Percentiles rank a stretch among this genome's conserved stretches.
phyloP scores from a whole-genome alignment of 2,888 invertebrate species.

The Rotaria magnacalcarata region DNA sequence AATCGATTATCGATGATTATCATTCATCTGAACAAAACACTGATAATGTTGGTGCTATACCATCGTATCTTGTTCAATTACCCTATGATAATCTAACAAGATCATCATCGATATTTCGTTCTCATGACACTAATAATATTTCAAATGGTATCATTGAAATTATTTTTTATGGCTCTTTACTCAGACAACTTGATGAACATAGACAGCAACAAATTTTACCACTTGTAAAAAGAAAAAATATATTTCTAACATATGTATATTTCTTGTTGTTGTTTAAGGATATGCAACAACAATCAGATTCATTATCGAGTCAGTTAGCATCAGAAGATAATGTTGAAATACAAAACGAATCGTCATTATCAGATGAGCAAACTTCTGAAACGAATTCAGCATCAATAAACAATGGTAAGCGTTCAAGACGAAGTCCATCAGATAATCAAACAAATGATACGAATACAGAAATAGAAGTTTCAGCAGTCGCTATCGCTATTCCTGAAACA shows the following conservation, averaged over 20 bases:
- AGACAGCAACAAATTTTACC: neutral
- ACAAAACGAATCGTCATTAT: neutral
- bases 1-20: constrained; percentile 18
- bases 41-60: neutral
- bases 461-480: neutral
- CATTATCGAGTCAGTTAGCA: neutral
- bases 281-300: neutral
- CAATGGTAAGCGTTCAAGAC: neutral
- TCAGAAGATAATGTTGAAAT: neutral
- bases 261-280: neutral
- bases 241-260: neutral
- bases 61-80: neutral
- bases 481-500: neutral
- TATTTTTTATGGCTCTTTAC: neutral
- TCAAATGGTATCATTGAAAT: neutral
- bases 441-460: neutral
- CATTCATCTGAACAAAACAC: neutral
- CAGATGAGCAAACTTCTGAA: neutral
- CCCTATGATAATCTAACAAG: neutral
- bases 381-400: neutral
- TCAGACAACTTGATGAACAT: neutral
- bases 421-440: neutral
- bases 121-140: neutral
- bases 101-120: neutral
- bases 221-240: neutral